These are phyloP conservation scores for Chaetorhynchus papuensis DNA, from an alignment of 2,113 vertebrate species.

Conservation along the genomic window DNA sequence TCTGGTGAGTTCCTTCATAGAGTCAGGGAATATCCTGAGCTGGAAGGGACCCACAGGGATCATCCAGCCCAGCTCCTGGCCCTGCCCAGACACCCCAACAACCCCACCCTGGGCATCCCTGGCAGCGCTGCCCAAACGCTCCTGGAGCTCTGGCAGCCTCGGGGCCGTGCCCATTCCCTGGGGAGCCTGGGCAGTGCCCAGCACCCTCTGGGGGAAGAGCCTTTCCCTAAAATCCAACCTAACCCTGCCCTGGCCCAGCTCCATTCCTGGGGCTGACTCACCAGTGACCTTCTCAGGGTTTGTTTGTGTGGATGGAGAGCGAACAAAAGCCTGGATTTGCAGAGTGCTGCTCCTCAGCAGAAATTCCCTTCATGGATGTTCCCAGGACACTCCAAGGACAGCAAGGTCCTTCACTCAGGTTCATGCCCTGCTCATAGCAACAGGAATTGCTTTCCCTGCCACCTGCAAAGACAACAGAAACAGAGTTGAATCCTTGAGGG, in stretches of 20 bases:
- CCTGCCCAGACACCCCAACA: neutral
- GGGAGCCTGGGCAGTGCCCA: neutral
- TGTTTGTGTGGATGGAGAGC: neutral
- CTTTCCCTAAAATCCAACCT: neutral
- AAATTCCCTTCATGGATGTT: neutral
- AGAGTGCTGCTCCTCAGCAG: neutral
- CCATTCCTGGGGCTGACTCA: neutral
- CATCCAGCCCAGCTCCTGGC: neutral
- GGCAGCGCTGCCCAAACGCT: rapidly evolving
- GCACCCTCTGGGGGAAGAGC: neutral
- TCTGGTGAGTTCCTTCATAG: no score
- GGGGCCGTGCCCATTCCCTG: neutral
- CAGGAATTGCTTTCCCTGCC: rapidly evolving
- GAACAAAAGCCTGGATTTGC: neutral
- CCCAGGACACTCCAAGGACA: neutral
- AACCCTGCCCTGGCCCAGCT: neutral
- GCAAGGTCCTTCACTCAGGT: neutral
- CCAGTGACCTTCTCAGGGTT: neutral
- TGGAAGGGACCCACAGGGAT: neutral
- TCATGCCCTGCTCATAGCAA: rapidly evolving
- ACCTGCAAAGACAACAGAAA: neutral
- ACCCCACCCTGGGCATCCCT: neutral
- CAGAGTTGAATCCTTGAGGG: neutral
- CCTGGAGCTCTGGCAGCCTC: neutral
- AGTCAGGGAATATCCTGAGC: neutral